Evolutionary conservation across 2,888 invertebrate genomes (phyloP).

Genomic region (Hypomecis atomaria): DNA sequence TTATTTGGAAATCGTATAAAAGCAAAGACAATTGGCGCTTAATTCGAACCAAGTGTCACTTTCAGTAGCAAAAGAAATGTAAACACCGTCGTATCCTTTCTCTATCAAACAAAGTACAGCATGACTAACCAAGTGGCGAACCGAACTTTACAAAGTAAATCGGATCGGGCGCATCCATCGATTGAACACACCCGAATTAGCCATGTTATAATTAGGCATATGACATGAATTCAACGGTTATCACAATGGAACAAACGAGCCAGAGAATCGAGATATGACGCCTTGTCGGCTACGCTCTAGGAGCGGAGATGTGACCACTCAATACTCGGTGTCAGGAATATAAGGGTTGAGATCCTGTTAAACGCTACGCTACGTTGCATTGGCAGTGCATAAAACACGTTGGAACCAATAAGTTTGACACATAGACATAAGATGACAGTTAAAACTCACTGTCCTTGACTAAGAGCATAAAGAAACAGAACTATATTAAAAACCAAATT

Average conservation of each 20-base stretch:
- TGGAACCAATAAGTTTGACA: too few species aligned
- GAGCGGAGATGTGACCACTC: conserved; percentile 43
- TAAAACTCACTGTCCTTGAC: too few species aligned
- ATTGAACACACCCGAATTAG: conserved; percentile 73
- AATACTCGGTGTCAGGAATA: conserved; percentile 34
- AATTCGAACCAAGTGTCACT: neutral
- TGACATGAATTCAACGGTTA: conserved; percentile 79
- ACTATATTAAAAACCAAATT: too few species aligned
- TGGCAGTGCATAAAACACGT: too few species aligned
- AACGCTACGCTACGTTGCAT: neutral
- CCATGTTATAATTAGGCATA: conserved; percentile 80
- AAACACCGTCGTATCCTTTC: conserved; percentile 2
- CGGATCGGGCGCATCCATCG: conserved; percentile 65
- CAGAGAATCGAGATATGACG: conserved; percentile 81
- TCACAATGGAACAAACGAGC: conserved; percentile 80
- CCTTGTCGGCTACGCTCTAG: conserved; percentile 67
- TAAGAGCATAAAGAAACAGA: too few species aligned
- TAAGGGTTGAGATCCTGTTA: conserved; percentile 7
- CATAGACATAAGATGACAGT: too few species aligned
- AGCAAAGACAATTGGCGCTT: too few species aligned
- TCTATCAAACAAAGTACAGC: conserved; percentile 15
- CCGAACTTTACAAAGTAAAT: conserved; percentile 42
- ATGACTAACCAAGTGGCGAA: conserved; percentile 26
- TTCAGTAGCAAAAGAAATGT: neutral
- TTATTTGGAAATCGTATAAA: too few species aligned